These are phyloP conservation scores for Punctoribates punctum DNA, from an alignment of 2,888 invertebrate genomes.

Conservation along the genomic window DNA sequence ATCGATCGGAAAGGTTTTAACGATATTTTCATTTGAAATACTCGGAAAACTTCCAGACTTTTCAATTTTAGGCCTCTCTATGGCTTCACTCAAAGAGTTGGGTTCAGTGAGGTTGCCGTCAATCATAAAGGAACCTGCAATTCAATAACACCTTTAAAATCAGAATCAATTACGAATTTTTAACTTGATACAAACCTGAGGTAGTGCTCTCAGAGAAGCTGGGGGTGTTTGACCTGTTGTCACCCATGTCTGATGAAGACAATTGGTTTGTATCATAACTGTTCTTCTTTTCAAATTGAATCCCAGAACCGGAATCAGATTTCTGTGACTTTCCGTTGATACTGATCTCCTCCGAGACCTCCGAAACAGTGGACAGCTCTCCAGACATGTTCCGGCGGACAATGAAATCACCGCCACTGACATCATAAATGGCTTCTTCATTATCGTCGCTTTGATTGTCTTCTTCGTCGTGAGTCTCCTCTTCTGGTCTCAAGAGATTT, in stretches of 20 bases:
- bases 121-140: slow-evolving; percentile 40
- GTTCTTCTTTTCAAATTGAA: not conserved
- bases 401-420: slow-evolving; percentile 28
- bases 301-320: slow-evolving; percentile 19
- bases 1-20: not conserved
- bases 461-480: not conserved
- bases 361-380: slow-evolving; percentile 48
- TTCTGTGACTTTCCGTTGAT: slow-evolving; percentile 35
- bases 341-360: slow-evolving; percentile 49
- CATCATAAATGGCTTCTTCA: slow-evolving; percentile 21
- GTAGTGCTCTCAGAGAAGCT: slow-evolving; percentile 38
- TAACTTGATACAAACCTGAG: slow-evolving; percentile 36
- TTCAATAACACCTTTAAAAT: not conserved
- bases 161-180: not conserved
- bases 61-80: slow-evolving; percentile 24
- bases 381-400: slow-evolving; percentile 41
- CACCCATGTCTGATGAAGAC: slow-evolving; percentile 3
- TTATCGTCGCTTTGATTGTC: slow-evolving; percentile 12
- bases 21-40: slow-evolving; percentile 3
- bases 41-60: slow-evolving; percentile 35
- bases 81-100: not conserved
- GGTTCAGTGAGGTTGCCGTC: slow-evolving; percentile 34
- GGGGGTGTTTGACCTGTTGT: slow-evolving; percentile 10
- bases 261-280: not conserved
- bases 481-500: no score